A percentile compares a stretch with the other conserved stretches of the same genome.
Conservation (phyloP, 2,888 invertebrate species). For the Brenthis hecate region DNA sequence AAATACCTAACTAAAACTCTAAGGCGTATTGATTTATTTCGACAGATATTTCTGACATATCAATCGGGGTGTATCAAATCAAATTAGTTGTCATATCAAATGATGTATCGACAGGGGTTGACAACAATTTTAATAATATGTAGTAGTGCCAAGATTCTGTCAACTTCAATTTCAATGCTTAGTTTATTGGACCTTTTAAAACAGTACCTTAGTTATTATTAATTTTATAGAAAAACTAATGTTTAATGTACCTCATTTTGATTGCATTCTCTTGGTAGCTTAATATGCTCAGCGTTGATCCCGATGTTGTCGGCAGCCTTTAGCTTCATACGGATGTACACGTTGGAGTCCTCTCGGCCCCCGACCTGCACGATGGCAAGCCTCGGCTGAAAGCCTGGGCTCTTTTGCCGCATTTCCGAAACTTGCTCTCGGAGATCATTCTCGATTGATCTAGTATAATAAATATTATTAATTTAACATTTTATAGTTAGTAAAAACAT, state of each 20-base stretch:
- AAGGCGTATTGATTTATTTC: too few relatives aligned
- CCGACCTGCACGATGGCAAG: conserved; percentile 98
- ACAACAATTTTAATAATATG: too few relatives aligned
- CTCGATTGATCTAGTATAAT: conserved; percentile 81
- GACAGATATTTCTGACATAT: too few relatives aligned
- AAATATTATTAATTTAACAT: neutral
- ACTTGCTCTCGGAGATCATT: conserved; percentile 87
- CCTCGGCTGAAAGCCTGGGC: conserved; percentile 86
- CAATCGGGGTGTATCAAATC: too few relatives aligned
- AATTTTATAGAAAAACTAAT: too few relatives aligned
- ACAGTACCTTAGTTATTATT: too few relatives aligned
- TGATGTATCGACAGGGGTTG: too few relatives aligned
- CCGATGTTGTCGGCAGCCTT: conserved; percentile 96
- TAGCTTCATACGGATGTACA: conserved; percentile 98
- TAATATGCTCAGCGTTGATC: conserved; percentile 90
- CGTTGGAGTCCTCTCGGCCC: conserved; percentile 97
- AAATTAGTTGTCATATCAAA: too few relatives aligned
- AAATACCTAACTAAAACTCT: too few relatives aligned
- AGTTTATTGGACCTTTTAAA: too few relatives aligned
- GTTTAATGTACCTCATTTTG: conserved; percentile 85
- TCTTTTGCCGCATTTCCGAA: conserved; percentile 73
- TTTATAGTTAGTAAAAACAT: neutral
- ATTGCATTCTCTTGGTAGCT: conserved; percentile 89
- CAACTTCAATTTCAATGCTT: too few relatives aligned
- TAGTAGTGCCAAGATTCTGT: too few relatives aligned